A percentile compares a stretch with the other conserved stretches of the same genome.
These are phyloP conservation scores for Falco naumanni DNA, from an alignment of 2,797 vertebrate genomes.

Conservation along the genomic window DNA sequence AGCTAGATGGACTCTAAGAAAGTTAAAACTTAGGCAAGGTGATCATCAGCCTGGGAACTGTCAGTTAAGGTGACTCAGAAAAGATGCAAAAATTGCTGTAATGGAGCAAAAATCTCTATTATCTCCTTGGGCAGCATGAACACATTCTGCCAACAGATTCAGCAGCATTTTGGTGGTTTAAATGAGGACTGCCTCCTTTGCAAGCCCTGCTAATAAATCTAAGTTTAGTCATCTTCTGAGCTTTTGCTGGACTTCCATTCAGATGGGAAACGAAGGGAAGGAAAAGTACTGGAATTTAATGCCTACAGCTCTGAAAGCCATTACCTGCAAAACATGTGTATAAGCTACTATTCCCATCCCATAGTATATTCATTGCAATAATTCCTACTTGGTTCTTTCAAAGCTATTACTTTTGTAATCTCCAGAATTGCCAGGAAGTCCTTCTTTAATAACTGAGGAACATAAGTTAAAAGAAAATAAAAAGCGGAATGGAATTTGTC, in stretches of 20 bases:
- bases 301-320: neutral
- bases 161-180: neutral
- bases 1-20: neutral
- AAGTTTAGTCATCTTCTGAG: neutral
- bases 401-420: neutral
- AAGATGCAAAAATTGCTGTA: neutral
- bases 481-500: neutral
- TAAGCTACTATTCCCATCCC: neutral
- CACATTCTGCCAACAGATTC: neutral
- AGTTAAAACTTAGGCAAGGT: neutral
- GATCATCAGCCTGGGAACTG: neutral
- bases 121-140: neutral
- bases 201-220: neutral
- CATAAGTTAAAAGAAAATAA: neutral
- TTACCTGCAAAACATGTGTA: neutral
- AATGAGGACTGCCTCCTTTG: neutral
- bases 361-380: neutral
- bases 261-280: neutral
- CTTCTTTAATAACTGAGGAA: neutral
- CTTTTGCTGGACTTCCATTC: neutral
- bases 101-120: constrained; percentile 9
- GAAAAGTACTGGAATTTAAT: neutral
- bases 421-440: neutral
- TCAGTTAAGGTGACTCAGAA: neutral
- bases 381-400: neutral